Evolutionary conservation across 2,888 invertebrate species (phyloP), one percentile per base, ranked within the genome.

Genomic region (Congeria kusceri): DNA sequence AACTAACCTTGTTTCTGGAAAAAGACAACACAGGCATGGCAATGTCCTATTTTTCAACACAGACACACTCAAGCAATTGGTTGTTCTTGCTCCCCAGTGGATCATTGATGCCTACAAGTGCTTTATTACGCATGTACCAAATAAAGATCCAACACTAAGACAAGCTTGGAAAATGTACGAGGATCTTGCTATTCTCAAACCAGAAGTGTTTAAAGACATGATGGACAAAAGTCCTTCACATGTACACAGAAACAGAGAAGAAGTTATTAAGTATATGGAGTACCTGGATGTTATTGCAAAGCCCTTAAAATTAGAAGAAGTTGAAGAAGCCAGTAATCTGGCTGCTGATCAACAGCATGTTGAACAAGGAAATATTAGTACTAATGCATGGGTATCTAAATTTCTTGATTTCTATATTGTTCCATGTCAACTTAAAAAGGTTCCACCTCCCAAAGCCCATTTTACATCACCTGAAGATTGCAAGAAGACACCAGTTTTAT

Each of bases 41-140:
- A 81, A 81, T 59, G 23, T 81, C 20, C 32, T 81, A n/a, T 77
- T 64, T 44, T 81, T 65, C 57, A 70, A 81, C 44, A 67, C 72
- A 53, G 73, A 76, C 32, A 15, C 29, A 5, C 56, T 82, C 7
- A 25, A 69, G 18, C 39, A 76, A 11, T 56, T 20, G 25, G 61
- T 82, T 25, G 76, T 82, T 44, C 59, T 82, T 18, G 56, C 65
- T n/a, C 82, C 82, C 13, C 78, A 78, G 53, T 82, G 82, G 82
- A 78, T 82, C 9, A 69, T 82, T 57, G 76, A 78, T 59, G 77
- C 74, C 2, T 82, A 78, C 58, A 81, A 67, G 39, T 75, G 77
- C 18, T 77, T 81, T 64, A 63, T 81, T 11, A 68, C 76, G 4
- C 76, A 73, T 58, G 63, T 53, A 18, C 57, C 23, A 11, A 61